A percentile compares a stretch with the other conserved stretches of the same genome.
These are phyloP conservation scores for Calliopsis andreniformis DNA, from an alignment of 1,140 invertebrate genomes.

Conservation along the genomic window DNA sequence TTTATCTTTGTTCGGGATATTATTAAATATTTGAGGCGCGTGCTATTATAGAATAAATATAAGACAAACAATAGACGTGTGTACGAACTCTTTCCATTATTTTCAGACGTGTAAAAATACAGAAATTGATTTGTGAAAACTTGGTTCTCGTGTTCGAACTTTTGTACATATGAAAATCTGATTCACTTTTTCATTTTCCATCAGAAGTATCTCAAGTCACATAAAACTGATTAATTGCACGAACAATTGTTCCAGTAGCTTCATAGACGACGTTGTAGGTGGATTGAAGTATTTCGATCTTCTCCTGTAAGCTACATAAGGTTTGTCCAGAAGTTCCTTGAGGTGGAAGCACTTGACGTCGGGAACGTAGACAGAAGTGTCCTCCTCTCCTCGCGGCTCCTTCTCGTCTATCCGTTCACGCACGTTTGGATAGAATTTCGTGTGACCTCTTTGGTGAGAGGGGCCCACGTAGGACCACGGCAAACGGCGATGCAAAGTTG, in stretches of 20 bases:
- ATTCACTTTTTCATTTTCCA: too few species aligned
- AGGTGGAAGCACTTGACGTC: conserved; percentile 43
- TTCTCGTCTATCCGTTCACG: conserved; percentile 39
- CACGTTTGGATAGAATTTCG: conserved; percentile 32
- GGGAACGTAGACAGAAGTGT: neutral
- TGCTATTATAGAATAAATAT: too few species aligned
- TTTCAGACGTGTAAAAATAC: too few species aligned
- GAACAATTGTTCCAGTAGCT: neutral
- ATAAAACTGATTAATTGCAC: neutral
- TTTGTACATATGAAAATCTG: too few species aligned
- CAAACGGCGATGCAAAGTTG: conserved; percentile 36
- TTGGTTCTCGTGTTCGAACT: too few species aligned
- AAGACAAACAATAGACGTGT: too few species aligned
- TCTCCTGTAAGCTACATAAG: conserved; percentile 15
- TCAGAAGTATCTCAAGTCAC: neutral
- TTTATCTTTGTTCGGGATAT: too few species aligned
- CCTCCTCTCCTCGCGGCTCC: neutral
- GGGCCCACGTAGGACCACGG: conserved; percentile 43
- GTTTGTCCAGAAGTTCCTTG: conserved; percentile 5
- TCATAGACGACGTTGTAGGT: neutral
- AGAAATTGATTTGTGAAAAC: too few species aligned
- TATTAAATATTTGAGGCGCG: too few species aligned
- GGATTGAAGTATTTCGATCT: neutral
- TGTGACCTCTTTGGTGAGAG: conserved; percentile 26
- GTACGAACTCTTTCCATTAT: too few species aligned